Base-by-base conservation (phyloP, 2,113 vertebrate species). In the Suncus etruscus region DNA sequence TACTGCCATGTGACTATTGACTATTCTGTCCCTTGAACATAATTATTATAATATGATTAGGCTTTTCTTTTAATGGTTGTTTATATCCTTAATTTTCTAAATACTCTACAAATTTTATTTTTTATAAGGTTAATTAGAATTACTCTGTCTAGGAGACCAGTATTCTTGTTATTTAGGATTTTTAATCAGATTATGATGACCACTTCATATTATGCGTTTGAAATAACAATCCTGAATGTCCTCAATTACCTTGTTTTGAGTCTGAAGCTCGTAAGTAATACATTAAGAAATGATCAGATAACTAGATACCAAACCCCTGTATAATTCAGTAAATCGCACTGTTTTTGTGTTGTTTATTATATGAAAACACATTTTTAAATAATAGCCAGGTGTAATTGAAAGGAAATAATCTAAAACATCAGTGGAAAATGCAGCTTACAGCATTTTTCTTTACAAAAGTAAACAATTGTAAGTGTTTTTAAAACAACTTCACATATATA, bases 41-140 rank as follows among this genome's bases (percentile, higher is more conserved):
- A 94, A 97, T 97, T 96, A 94, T 96, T 94, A 94, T 95, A 94
- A 96, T 89, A 11, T 69, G 48, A 89, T 97, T 97, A 97, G 83
- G 48, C 73, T 94, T 95, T 96, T 90, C 90, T 94, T 96, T 97
- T 96, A 96, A 97, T 96, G 93, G 94, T 92, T 97, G 96, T 97
- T 97, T 96, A 95, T 95, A 95, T 95, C 93, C 96, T 96, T 96
- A 95, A 95, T 96, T 96, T 96, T 92, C 95, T 79, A 95, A 95
- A 95, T 95, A 97, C 91, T 93, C 91, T 96, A 94, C 90, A 96
- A 96, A 96, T 97, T 93, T 96, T 94, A 94, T 97, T 97, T 97
- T 39, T 97, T 96, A 97, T 96, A 97, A 97, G 96, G 96, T 97
- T 97, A 97, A 97, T 97, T 96, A 97, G 90, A 96, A 97, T 96